Evolutionary conservation across 2,888 invertebrate species (phyloP).

Genomic region (Chesias legatella): DNA sequence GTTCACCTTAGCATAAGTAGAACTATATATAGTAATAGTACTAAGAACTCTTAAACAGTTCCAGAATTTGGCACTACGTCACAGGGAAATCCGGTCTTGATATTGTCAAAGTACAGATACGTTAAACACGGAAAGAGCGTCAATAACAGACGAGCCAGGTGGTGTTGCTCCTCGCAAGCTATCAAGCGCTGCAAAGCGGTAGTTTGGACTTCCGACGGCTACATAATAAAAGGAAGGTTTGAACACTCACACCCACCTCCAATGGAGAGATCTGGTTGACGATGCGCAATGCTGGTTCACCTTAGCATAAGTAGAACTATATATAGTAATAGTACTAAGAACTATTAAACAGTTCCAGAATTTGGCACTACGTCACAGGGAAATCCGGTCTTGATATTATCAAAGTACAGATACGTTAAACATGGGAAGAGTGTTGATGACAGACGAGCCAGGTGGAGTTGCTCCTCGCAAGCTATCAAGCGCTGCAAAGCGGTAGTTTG

Average conservation of each 20-base stretch:
- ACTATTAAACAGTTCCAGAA: slow-evolving; percentile 3
- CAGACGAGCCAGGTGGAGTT: slow-evolving; percentile 1
- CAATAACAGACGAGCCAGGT: background rate
- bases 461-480: slow-evolving; percentile 1
- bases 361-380: slow-evolving; percentile 1
- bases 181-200: slow-evolving; percentile 2
- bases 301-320: too few relatives aligned
- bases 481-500: slow-evolving; percentile 3
- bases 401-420: slow-evolving; percentile 3
- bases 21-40: background rate
- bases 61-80: slow-evolving; percentile 2
- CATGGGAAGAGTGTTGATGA: background rate
- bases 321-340: too few relatives aligned
- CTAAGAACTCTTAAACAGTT: background rate
- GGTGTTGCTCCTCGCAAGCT: slow-evolving; percentile 5
- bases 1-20: too few relatives aligned
- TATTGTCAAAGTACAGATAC: slow-evolving; percentile 5
- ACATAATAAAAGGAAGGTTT: background rate
- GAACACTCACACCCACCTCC: slow-evolving; percentile 5
- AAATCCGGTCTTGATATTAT: background rate
- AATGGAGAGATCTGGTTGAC: background rate
- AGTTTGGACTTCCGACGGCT: slow-evolving; percentile 1
- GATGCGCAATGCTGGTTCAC: background rate
- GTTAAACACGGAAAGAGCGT: background rate
- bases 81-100: background rate